Evolutionary conservation across 2,888 invertebrate genomes (phyloP), one percentile per base, ranked within the genome.

Genomic region (Tenthredo mesomela): DNA sequence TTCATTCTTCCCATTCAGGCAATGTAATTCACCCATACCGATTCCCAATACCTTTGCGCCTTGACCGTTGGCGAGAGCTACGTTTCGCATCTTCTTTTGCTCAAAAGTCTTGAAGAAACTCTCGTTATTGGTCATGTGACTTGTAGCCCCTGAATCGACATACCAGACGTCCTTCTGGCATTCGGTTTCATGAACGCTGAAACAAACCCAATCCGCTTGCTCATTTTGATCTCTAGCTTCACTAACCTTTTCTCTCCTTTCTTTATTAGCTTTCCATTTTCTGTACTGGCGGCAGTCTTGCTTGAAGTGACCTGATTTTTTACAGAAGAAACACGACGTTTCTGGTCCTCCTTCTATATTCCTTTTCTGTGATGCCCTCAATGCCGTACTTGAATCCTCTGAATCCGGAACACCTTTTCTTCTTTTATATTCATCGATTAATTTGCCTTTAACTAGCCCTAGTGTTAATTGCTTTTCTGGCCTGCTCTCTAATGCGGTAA

Each of bases 61-160:
- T 29, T 71, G 15, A 1, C 86, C 86, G 77, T 88, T 86, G 12
- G 88, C 88, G 0, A 87, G 67, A 18, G 65, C 80, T 9, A 88
- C 86, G 2, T 43, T 47, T 82, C 18, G 54, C 58, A 84, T 50
- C 6, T 84, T 70, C 75, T 65, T 86, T 80, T 7, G 29, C 15
- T 85, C 78, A 67, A 86, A 37, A n/a, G 25, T 0, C 0, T 84
- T 58, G 82, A 88, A 88, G 25, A 88, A 87, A 0, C 70, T 67
- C 18, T 83, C 67, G 12, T 87, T 21, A n/a, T 86, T 87, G 0
- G 85, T 85, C 87, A 88, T 88, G 40, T 89, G 88, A 58, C 86
- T 86, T 12, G 87, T 88, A 0, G 88, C 88, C 54, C 86, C 87
- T 0, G 87, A 88, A 80, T 88, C 88, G 1, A 87, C 21, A 67